A percentile compares a stretch with the other conserved stretches of the same genome.
Conservation (phyloP, 2,888 invertebrate genomes). For the Chrysolina haemoptera region DNA sequence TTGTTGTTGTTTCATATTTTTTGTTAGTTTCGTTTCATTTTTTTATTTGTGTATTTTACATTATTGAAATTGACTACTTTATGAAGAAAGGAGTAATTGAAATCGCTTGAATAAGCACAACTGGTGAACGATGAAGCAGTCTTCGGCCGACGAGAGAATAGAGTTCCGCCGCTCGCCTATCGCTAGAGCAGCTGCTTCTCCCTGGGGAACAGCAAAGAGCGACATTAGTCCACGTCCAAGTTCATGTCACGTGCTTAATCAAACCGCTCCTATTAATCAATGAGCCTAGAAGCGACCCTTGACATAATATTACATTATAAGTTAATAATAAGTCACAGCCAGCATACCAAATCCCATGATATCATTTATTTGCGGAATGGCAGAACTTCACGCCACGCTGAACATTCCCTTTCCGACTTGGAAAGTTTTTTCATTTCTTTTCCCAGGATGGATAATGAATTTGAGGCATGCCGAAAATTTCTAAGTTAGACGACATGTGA, state of each 20-base stretch:
- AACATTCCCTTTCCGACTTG: slow-evolving; percentile 30
- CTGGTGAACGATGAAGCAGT: too few relatives aligned
- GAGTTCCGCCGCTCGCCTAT: not conserved
- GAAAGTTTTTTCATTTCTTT: slow-evolving; percentile 39
- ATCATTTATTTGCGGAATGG: slow-evolving; percentile 42
- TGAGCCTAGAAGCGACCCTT: slow-evolving; percentile 52
- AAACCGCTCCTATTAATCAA: slow-evolving; percentile 65
- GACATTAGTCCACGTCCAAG: slow-evolving; percentile 65
- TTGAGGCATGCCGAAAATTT: slow-evolving; percentile 22
- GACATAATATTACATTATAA: slow-evolving; percentile 49
- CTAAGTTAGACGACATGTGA: slow-evolving; percentile 13
- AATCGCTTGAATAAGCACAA: too few relatives aligned
- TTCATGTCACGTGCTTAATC: slow-evolving; percentile 65
- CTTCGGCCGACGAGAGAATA: not conserved
- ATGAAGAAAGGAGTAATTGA: too few relatives aligned
- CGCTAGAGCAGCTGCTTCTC: slow-evolving; percentile 29
- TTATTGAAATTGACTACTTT: too few relatives aligned
- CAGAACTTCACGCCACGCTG: slow-evolving; percentile 42
- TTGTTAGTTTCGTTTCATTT: too few relatives aligned
- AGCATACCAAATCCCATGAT: slow-evolving; percentile 42
- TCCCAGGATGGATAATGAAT: slow-evolving; percentile 34
- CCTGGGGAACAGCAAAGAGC: slow-evolving; percentile 50
- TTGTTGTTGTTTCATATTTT: too few relatives aligned
- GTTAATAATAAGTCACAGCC: slow-evolving; percentile 48
- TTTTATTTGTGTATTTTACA: too few relatives aligned